A percentile compares a stretch with the other conserved stretches of the same genome.
These are phyloP conservation scores for Leucophenga montana DNA, from an alignment of 2,888 invertebrate genomes.

Conservation along the genomic window DNA sequence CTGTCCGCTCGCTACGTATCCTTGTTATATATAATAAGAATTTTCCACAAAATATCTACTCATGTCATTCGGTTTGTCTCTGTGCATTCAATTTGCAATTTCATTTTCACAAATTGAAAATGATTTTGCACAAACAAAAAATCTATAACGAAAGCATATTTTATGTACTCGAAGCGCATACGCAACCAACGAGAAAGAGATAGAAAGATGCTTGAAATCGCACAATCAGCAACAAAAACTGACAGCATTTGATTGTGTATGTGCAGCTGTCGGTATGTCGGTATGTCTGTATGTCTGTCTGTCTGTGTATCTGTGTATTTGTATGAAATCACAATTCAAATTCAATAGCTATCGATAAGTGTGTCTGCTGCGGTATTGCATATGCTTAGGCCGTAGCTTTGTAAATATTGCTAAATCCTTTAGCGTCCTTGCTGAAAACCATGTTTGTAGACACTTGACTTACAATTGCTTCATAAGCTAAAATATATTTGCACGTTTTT, in stretches of 20 bases:
- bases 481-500: too few species aligned
- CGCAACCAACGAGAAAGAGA: not conserved
- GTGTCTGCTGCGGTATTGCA: not conserved
- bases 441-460: not conserved
- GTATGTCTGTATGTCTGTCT: not conserved
- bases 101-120: constrained; percentile 30
- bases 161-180: not conserved
- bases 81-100: constrained; percentile 30
- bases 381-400: not conserved
- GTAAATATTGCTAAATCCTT: too few species aligned
- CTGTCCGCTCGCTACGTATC: not conserved
- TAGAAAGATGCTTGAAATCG: too few species aligned
- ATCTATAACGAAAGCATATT: not conserved
- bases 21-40: not conserved
- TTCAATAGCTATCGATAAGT: constrained; percentile 10
- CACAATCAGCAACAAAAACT: not conserved
- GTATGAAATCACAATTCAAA: constrained; percentile 6
- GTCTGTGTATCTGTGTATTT: not conserved
- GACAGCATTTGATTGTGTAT: not conserved
- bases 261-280: too few species aligned
- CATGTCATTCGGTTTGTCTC: not conserved
- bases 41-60: too few species aligned
- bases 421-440: too few species aligned
- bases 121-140: constrained; percentile 26
- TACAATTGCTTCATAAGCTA: not conserved